These are phyloP conservation scores for Drosophila orena DNA, from an alignment of 1,140 invertebrate genomes.

Conservation along the genomic window DNA sequence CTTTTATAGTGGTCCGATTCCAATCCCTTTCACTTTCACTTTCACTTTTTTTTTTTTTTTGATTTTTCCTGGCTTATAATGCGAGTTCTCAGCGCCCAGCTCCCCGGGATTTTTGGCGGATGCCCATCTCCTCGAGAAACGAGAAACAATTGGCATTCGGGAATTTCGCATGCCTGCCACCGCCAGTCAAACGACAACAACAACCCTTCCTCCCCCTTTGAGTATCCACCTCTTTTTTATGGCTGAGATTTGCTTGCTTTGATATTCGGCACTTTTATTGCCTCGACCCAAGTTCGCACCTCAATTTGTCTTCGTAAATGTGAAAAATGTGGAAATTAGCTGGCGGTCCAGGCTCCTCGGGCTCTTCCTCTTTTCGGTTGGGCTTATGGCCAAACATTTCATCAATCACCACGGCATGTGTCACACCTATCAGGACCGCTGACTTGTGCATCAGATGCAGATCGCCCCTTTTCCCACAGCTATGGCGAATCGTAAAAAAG, in stretches of 20 bases:
- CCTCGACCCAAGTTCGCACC: slow-evolving; percentile 84
- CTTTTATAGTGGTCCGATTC: slow-evolving; percentile 70
- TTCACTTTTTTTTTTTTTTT: background rate
- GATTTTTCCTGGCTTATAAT: slow-evolving; percentile 34
- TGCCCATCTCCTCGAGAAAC: slow-evolving; percentile 57
- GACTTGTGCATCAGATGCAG: slow-evolving; percentile 61
- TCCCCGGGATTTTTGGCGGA: slow-evolving; percentile 46
- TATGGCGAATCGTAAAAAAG: slow-evolving; percentile 62
- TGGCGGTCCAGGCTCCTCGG: slow-evolving; percentile 44
- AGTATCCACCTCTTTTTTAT: slow-evolving; percentile 64
- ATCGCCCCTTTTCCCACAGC: slow-evolving; percentile 11
- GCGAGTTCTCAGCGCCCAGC: slow-evolving; percentile 44
- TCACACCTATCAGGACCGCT: slow-evolving; percentile 77
- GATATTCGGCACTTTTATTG: slow-evolving; percentile 83
- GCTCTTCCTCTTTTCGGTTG: slow-evolving; percentile 18
- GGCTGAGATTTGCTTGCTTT: slow-evolving; percentile 81
- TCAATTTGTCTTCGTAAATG: slow-evolving; percentile 85
- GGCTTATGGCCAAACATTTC: slow-evolving; percentile 60
- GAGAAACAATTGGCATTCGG: slow-evolving; percentile 79
- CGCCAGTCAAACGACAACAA: slow-evolving; percentile 22
- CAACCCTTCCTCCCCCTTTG: background rate
- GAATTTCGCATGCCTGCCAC: slow-evolving; percentile 72
- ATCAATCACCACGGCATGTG: slow-evolving; percentile 81
- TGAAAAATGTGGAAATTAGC: slow-evolving; percentile 85
- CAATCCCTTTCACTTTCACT: background rate